Conservation (phyloP, 2,888 invertebrate species). For the Tiphia femorata region DNA sequence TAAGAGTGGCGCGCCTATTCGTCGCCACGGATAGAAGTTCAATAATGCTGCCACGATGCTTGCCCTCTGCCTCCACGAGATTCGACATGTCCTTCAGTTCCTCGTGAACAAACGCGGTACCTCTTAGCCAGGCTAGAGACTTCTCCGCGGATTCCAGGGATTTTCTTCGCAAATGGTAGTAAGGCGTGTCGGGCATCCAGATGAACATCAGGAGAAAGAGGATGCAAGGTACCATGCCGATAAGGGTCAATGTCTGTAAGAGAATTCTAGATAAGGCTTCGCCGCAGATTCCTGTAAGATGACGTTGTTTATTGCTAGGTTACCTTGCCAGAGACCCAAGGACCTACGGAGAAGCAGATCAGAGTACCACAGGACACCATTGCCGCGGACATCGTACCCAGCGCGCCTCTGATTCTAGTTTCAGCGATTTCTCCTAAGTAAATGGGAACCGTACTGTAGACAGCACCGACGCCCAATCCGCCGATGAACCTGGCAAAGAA, state of each 20-base stretch:
- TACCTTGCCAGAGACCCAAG: slow-evolving; percentile 23
- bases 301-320: not conserved
- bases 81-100: slow-evolving; percentile 17
- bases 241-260: slow-evolving; percentile 13
- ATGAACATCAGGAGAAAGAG: slow-evolving; percentile 12
- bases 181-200: slow-evolving; percentile 41
- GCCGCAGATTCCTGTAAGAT: no score
- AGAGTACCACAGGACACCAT: slow-evolving; percentile 22
- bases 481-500: slow-evolving; percentile 30
- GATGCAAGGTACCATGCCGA: slow-evolving; percentile 6
- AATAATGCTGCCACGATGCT: slow-evolving; percentile 3
- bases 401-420: slow-evolving; percentile 33
- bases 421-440: slow-evolving; percentile 43
- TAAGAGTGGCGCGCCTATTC: slow-evolving; percentile 15
- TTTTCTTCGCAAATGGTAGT: slow-evolving; percentile 24
- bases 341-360: slow-evolving; percentile 13
- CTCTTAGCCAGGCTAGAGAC: slow-evolving; percentile 24
- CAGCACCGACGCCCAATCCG: slow-evolving; percentile 30
- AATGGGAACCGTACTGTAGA: slow-evolving; percentile 21
- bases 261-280: not conserved
- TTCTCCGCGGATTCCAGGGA: slow-evolving; percentile 7
- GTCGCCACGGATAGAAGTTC: slow-evolving; percentile 13
- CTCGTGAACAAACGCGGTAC: slow-evolving; percentile 1
- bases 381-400: slow-evolving; percentile 5
- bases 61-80: slow-evolving; percentile 1